These are phyloP conservation scores for Steinernema scapterisci DNA, from an alignment of 2,888 invertebrate species.

Conservation along the genomic window DNA sequence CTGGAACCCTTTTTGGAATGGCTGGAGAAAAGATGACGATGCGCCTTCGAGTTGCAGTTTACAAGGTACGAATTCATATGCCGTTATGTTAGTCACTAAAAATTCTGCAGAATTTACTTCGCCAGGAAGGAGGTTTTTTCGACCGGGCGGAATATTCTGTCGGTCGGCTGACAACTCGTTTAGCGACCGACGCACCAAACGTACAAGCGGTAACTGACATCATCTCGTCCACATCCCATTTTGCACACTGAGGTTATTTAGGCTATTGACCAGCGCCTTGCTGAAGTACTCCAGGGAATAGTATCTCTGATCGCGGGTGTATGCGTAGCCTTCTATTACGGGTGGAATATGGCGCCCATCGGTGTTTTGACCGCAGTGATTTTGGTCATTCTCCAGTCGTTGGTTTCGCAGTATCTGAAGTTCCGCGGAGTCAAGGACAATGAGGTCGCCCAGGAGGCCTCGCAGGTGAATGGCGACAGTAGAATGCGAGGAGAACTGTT, in stretches of 20 bases:
- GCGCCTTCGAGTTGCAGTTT: conserved; percentile 65
- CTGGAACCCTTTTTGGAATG: conserved; percentile 44
- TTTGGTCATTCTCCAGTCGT: conserved; percentile 36
- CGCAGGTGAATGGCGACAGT: conserved; percentile 3
- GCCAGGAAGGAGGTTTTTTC: conserved; percentile 69
- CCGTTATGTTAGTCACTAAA: too few relatives aligned
- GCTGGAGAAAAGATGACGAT: conserved; percentile 47
- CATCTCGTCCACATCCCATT: background rate
- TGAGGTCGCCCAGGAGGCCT: conserved; percentile 35
- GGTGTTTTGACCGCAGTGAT: conserved; percentile 38
- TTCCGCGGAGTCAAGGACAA: conserved; percentile 36
- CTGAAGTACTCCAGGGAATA: conserved; percentile 47
- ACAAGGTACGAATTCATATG: conserved; percentile 48
- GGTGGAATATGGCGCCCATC: conserved; percentile 39
- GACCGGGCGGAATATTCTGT: conserved; percentile 66
- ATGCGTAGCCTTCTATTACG: conserved; percentile 36
- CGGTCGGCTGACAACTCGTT: conserved; percentile 66
- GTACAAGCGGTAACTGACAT: conserved; percentile 67
- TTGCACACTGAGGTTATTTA: conserved; percentile 31
- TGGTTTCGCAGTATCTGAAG: conserved; percentile 36
- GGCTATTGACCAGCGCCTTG: conserved; percentile 48
- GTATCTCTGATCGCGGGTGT: conserved; percentile 35
- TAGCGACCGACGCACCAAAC: conserved; percentile 68
- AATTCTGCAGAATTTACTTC: conserved; percentile 68
- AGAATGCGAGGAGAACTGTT: too few relatives aligned